These are phyloP conservation scores for Penaeus vannamei DNA, from an alignment of 1,140 invertebrate genomes.

Conservation along the genomic window DNA sequence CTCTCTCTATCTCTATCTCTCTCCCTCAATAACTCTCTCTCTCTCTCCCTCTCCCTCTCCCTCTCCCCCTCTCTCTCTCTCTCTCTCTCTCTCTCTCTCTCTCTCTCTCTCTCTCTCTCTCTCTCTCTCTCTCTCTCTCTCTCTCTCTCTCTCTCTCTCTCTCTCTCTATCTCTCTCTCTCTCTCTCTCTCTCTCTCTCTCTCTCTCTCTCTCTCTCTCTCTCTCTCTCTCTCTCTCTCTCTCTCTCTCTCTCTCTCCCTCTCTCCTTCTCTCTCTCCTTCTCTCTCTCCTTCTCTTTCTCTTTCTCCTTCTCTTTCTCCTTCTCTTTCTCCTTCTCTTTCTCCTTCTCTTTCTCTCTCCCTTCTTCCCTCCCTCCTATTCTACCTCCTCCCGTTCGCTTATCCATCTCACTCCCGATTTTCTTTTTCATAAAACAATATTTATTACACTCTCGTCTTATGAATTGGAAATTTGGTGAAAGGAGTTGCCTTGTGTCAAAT, in stretches of 20 bases:
- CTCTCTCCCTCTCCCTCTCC: too few species aligned
- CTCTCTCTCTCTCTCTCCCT: neutral
- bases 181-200: neutral
- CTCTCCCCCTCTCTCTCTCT: neutral
- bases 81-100: neutral
- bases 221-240: neutral
- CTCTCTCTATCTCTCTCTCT: neutral
- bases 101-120: too few species aligned
- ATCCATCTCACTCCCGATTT: neutral
- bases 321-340: neutral
- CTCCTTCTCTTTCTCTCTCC: neutral
- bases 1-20: neutral
- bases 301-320: conserved; percentile 4
- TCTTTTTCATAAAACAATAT: neutral
- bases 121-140: too few species aligned
- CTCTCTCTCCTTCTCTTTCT: neutral
- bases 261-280: neutral
- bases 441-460: neutral
- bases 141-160: neutral
- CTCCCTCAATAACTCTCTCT: neutral
- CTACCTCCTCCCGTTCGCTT: neutral
- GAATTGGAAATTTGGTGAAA: neutral
- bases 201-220: neutral
- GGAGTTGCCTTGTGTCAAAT: neutral
- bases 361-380: neutral